Evolutionary conservation across 2,113 vertebrate genomes (phyloP), one percentile per base, ranked within the genome.

Genomic region (Ceyx melanurus): DNA sequence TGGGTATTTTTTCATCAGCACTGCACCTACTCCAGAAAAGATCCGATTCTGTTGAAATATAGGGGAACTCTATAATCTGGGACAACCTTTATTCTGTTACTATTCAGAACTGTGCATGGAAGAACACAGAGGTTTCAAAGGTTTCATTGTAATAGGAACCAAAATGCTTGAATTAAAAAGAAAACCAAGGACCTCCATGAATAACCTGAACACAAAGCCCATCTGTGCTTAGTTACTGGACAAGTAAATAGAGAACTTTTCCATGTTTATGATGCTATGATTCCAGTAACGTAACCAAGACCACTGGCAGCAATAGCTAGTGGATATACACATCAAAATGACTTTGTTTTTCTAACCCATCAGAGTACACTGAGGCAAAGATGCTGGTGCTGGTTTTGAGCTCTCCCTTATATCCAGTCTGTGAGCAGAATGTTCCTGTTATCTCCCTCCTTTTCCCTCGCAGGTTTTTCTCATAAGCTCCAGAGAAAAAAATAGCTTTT

Each of bases 141-240:
- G 70, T 93, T 88, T 92, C 29, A 80, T 84, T 94, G 76, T 86
- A 96, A 87, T 45, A 73, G 64, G 86, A 83, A 46, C 67, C 68
- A 82, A 92, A 90, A 78, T 2, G 12, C 60, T 70, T 94, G 79
- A 75, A 84, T 85, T 64, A 66, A 82, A 80, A 86, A 76, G 13
- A 88, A 86, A 77, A 73, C 10, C 42, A 53, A 82, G 77, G 76
- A 75, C 51, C 35, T 86, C 42, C 11, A 2, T 88, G 83, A 93
- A 74, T 86, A 84, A 89, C 70, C 72, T 68, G 61, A 54, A 86
- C 68, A 86, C 70, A 91, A 94, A 92, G 66, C 85, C 82, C 71
- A 81, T 96, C 92, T 95, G 82, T 81, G 68, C 66, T 70, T 66
- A 73, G 71, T 88, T 95, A 48, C 60, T 67, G 53, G 51, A 85